phyloP scores from a whole-genome alignment of 2,888 invertebrate genomes.

The Trisateles emortualis region DNA sequence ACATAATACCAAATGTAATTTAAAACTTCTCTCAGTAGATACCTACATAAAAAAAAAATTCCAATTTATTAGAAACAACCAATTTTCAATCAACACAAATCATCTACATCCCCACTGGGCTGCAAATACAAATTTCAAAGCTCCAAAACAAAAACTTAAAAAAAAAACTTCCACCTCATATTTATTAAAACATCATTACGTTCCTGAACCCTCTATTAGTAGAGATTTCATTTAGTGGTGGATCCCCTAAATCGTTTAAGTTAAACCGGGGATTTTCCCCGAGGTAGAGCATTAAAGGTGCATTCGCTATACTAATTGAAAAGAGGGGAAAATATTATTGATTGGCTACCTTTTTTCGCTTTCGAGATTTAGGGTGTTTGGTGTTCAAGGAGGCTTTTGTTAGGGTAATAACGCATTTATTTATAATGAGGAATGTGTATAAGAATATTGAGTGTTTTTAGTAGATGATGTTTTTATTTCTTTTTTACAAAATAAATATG shows the following conservation, averaged over 20 bases:
- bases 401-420: background rate
- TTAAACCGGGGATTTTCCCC: slow-evolving; percentile 72
- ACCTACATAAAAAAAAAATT: background rate
- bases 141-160: slow-evolving; percentile 13
- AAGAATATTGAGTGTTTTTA: too few relatives aligned
- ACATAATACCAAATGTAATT: background rate
- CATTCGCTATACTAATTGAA: slow-evolving; percentile 81
- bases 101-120: background rate
- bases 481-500: too few relatives aligned
- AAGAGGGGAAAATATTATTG: slow-evolving; percentile 70
- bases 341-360: slow-evolving; percentile 55
- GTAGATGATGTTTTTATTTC: too few relatives aligned
- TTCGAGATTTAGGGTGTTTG: slow-evolving; percentile 22
- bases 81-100: slow-evolving; percentile 2
- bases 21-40: background rate
- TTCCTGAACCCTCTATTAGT: slow-evolving; percentile 50
- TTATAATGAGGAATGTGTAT: background rate
- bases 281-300: slow-evolving; percentile 74
- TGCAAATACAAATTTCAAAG: slow-evolving; percentile 7
- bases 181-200: slow-evolving; percentile 59
- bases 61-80: slow-evolving; percentile 3
- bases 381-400: slow-evolving; percentile 10
- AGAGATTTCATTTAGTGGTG: slow-evolving; percentile 64
- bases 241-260: slow-evolving; percentile 79
- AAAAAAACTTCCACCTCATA: slow-evolving; percentile 27